A percentile compares a stretch with the other conserved stretches of the same genome.
These are phyloP conservation scores for Pinna nobilis DNA, from an alignment of 1,140 invertebrate species.

Conservation along the genomic window DNA sequence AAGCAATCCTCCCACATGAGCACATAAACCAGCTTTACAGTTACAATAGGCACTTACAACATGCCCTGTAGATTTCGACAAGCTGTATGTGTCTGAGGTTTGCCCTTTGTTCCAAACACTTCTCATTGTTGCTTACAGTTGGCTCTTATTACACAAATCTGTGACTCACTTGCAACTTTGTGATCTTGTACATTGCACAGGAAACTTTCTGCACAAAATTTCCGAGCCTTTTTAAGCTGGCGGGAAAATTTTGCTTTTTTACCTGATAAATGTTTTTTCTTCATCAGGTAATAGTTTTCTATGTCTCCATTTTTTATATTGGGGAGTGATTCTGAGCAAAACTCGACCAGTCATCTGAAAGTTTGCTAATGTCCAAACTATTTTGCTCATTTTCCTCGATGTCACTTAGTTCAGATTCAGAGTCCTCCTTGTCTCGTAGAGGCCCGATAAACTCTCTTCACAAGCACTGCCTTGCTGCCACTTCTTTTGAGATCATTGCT, in stretches of 20 bases:
- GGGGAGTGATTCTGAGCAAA: not conserved
- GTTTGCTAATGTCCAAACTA: no score
- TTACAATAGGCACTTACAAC: slow-evolving; percentile 3
- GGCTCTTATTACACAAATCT: not conserved
- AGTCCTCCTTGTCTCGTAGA: no score
- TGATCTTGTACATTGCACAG: not conserved
- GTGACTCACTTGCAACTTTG: no score
- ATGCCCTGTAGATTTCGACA: slow-evolving; percentile 13
- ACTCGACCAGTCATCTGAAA: no score
- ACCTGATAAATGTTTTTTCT: not conserved
- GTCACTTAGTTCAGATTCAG: no score
- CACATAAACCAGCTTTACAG: slow-evolving; percentile 21
- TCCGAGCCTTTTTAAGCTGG: not conserved
- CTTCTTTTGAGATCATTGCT: no score
- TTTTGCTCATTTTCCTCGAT: no score
- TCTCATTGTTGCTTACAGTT: slow-evolving; percentile 22
- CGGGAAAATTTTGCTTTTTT: not conserved
- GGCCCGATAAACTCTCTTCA: no score
- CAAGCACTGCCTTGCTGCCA: no score
- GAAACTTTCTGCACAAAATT: not conserved
- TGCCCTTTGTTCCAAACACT: not conserved
- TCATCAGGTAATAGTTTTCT: not conserved
- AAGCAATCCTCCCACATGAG: slow-evolving; percentile 1
- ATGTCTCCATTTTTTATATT: not conserved
- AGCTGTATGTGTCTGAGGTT: not conserved